These are phyloP conservation scores for Magallana angulata DNA, from an alignment of 1,140 invertebrate genomes.

Conservation along the genomic window DNA sequence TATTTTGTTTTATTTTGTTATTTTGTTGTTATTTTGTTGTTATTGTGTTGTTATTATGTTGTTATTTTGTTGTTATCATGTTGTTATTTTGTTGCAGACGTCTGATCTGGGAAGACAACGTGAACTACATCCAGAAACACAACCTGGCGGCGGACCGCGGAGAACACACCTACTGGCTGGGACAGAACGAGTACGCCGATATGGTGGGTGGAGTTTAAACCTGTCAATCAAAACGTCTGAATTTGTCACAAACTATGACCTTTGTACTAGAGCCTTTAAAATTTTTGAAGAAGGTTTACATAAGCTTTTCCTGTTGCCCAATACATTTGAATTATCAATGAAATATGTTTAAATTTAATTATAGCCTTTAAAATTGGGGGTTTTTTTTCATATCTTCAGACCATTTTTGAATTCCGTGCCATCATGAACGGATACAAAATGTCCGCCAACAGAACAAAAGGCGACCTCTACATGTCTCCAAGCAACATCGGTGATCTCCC, in stretches of 20 bases:
- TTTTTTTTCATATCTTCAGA: conserved; percentile 51
- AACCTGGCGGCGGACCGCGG: conserved; percentile 85
- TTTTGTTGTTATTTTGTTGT: too few relatives aligned
- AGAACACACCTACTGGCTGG: conserved; percentile 72
- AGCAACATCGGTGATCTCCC: conserved; percentile 60
- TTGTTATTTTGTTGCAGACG: conserved; percentile 50
- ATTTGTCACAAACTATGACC: too few relatives aligned
- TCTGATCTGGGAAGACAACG: conserved; percentile 64
- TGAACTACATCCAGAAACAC: conserved; percentile 86
- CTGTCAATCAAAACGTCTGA: too few relatives aligned
- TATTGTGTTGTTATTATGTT: too few relatives aligned
- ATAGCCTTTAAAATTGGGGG: neutral
- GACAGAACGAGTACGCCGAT: conserved; percentile 76
- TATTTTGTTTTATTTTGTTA: too few relatives aligned
- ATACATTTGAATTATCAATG: too few relatives aligned
- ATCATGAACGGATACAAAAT: conserved; percentile 69
- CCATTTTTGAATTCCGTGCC: conserved; percentile 65
- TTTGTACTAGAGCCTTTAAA: too few relatives aligned
- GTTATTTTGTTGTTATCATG: too few relatives aligned
- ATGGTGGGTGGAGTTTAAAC: conserved; percentile 58
- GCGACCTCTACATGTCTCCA: conserved; percentile 49
- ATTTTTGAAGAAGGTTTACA: too few relatives aligned
- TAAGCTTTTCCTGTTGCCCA: too few relatives aligned
- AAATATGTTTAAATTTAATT: neutral
- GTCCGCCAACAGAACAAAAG: conserved; percentile 37